phyloP scores from a whole-genome alignment of 2,113 vertebrate genomes.

The Nothocercus julius region DNA sequence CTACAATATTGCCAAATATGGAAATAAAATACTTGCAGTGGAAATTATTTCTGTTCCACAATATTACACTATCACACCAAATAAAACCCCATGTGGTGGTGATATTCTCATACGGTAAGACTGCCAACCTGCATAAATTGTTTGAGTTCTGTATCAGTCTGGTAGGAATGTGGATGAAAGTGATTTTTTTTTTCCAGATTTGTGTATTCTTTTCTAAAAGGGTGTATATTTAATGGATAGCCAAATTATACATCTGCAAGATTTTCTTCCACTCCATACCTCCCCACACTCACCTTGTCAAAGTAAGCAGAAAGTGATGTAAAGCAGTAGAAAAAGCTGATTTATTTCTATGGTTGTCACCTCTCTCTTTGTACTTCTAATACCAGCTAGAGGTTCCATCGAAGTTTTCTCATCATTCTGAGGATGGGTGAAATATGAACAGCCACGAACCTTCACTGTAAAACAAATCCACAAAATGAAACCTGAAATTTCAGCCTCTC shows the following conservation, averaged over 20 bases:
- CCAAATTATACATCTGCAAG: not conserved
- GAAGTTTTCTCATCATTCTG: not conserved
- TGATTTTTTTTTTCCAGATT: not conserved
- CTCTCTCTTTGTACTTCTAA: not conserved
- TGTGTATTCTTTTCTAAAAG: not conserved
- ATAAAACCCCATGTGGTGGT: not conserved
- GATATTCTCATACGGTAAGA: not conserved
- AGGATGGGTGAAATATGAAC: not conserved
- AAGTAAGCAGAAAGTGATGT: not conserved
- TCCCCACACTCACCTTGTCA: not conserved
- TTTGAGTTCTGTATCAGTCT: not conserved
- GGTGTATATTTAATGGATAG: not conserved
- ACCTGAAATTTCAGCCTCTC: not conserved
- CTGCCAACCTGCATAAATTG: not conserved
- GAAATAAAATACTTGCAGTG: not conserved
- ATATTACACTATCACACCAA: not conserved
- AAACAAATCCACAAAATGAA: not conserved
- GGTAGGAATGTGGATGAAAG: not conserved
- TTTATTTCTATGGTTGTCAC: not conserved
- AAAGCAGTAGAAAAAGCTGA: not conserved
- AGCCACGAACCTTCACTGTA: not conserved
- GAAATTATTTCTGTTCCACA: not conserved
- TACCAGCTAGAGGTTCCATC: not conserved
- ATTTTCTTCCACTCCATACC: not conserved
- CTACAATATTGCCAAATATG: not conserved